Conservation (phyloP, 1,140 invertebrate genomes). For the Anoplophora glabripennis region DNA sequence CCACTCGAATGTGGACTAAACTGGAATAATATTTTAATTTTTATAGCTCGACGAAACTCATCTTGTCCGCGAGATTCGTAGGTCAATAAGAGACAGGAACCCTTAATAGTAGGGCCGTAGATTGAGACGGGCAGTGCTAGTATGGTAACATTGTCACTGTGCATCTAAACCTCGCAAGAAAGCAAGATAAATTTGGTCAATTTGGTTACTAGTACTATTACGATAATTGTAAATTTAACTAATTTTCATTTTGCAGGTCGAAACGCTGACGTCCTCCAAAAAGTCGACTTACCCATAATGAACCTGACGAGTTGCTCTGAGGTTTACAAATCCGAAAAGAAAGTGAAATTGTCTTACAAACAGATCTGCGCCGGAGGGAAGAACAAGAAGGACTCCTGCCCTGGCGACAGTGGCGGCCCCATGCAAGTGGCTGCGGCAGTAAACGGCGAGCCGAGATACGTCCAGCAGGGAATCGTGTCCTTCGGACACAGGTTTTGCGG, state of each 20-base stretch:
- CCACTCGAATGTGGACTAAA: no score
- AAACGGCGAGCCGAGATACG: slow-evolving; percentile 30
- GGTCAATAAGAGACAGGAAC: no score
- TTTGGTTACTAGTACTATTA: no score
- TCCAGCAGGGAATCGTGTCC: slow-evolving; percentile 50
- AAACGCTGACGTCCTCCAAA: slow-evolving; percentile 51
- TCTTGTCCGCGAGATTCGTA: no score
- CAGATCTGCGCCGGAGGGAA: slow-evolving; percentile 62
- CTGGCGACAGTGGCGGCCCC: slow-evolving; percentile 50
- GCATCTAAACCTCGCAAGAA: no score
- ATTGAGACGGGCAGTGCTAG: no score
- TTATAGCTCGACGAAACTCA: no score
- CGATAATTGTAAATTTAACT: no score
- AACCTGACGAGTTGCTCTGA: slow-evolving; percentile 48
- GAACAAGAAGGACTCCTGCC: slow-evolving; percentile 49
- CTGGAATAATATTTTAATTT: no score
- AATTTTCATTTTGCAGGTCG: slow-evolving; percentile 23
- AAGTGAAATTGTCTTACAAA: slow-evolving; percentile 45
- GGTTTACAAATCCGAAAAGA: slow-evolving; percentile 36
- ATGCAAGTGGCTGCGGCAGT: slow-evolving; percentile 41
- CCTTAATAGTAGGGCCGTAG: no score
- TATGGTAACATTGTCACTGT: no score
- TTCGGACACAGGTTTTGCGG: slow-evolving; percentile 55
- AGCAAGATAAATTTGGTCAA: no score
- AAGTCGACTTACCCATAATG: slow-evolving; percentile 52